Percentiles rank a stretch among this genome's conserved stretches.
Evolutionary conservation across 2,797 vertebrate genomes (phyloP).

Genomic region (Lagodon rhomboides): DNA sequence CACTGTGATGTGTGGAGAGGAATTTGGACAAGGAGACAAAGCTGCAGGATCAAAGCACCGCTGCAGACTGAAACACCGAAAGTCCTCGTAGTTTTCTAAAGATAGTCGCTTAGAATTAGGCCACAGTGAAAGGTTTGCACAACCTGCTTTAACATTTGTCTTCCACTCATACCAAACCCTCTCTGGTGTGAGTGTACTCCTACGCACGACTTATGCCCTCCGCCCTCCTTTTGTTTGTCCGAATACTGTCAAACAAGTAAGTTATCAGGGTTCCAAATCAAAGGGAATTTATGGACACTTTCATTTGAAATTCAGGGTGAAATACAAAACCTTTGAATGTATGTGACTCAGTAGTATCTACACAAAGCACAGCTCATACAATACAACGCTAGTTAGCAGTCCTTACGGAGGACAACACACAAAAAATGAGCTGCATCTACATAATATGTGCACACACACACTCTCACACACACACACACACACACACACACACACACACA

Average conservation of each 20-base stretch:
- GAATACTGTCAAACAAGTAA: background rate
- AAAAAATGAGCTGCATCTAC: background rate
- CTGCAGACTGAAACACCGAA: conserved; percentile 9
- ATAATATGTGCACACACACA: conserved; percentile 14
- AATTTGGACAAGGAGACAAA: background rate
- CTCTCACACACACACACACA: conserved; percentile 16
- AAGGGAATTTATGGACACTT: background rate
- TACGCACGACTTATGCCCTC: no score
- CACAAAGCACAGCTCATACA: background rate
- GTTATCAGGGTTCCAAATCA: background rate
- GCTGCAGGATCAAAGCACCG: conserved; percentile 6
- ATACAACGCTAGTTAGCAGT: background rate
- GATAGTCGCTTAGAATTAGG: conserved; percentile 21
- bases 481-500: conserved; percentile 25
- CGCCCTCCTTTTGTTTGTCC: background rate
- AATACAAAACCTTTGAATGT: no score
- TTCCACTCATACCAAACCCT: background rate
- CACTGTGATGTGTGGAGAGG: background rate
- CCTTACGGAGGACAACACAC: background rate
- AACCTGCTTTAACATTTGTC: background rate
- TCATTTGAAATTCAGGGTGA: no score
- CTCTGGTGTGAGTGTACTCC: background rate
- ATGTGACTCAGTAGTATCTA: no score
- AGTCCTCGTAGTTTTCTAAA: conserved; percentile 14
- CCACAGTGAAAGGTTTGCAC: conserved; percentile 15